These are phyloP conservation scores for Xiphophorus couchianus DNA, from an alignment of 2,113 vertebrate genomes.

Conservation along the genomic window DNA sequence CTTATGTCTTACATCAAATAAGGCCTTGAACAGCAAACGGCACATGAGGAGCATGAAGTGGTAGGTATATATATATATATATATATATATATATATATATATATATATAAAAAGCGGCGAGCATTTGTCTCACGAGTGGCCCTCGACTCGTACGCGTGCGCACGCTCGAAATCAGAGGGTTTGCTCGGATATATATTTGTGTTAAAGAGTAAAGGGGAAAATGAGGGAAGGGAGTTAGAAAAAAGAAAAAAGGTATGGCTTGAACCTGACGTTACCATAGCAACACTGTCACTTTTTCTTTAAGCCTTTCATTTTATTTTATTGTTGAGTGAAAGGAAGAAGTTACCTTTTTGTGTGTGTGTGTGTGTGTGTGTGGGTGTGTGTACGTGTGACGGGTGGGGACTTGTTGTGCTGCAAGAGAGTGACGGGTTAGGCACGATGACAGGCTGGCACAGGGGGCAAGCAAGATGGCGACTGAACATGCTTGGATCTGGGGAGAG, in stretches of 20 bases:
- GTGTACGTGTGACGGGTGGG: slow-evolving; percentile 46
- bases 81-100: too few relatives aligned
- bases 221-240: background rate
- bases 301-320: slow-evolving; percentile 61
- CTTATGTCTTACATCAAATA: slow-evolving; percentile 58
- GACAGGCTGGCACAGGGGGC: slow-evolving; percentile 78
- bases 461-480: slow-evolving; percentile 75
- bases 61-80: slow-evolving; percentile 19
- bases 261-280: slow-evolving; percentile 55
- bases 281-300: slow-evolving; percentile 52
- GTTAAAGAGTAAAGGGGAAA: slow-evolving; percentile 23
- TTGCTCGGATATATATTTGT: slow-evolving; percentile 27
- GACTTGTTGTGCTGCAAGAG: slow-evolving; percentile 71
- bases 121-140: slow-evolving; percentile 50
- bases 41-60: slow-evolving; percentile 38
- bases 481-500: slow-evolving; percentile 75
- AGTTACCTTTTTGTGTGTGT: slow-evolving; percentile 36
- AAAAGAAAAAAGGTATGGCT: slow-evolving; percentile 16
- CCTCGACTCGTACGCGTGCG: slow-evolving; percentile 31
- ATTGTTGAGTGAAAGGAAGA: slow-evolving; percentile 41
- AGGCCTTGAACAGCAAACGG: slow-evolving; percentile 58
- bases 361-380: slow-evolving; percentile 14
- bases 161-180: slow-evolving; percentile 34
- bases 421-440: slow-evolving; percentile 72
- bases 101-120: slow-evolving; percentile 9